phyloP scores from a whole-genome alignment of 1,140 invertebrate species.

The Hylaeus volcanicus region DNA sequence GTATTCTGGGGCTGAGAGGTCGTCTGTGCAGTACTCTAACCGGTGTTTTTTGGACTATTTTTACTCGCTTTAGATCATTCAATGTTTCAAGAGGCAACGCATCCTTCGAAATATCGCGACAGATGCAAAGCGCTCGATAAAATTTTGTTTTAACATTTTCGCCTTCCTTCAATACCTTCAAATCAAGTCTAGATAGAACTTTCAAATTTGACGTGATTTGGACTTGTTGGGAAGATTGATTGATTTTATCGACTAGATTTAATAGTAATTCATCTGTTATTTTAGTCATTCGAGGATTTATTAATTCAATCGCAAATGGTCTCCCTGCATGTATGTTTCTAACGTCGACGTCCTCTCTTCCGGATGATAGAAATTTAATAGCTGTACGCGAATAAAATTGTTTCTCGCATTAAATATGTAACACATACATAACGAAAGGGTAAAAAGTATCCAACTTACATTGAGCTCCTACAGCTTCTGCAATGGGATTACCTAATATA shows the following conservation, averaged over 20 bases:
- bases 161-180: conserved; percentile 89
- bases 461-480: conserved; percentile 81
- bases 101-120: conserved; percentile 67
- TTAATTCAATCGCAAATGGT: conserved; percentile 92
- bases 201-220: conserved; percentile 85
- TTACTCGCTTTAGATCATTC: conserved; percentile 81
- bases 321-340: conserved; percentile 91
- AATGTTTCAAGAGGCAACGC: conserved; percentile 81
- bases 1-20: conserved; percentile 84
- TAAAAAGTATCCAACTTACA: conserved; percentile 70
- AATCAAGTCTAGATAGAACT: conserved; percentile 85
- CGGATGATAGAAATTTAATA: conserved; percentile 91
- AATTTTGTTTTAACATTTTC: conserved; percentile 93
- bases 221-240: conserved; percentile 82
- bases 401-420: too few relatives aligned
- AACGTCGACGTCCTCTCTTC: conserved; percentile 97
- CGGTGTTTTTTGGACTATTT: conserved; percentile 89
- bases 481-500: conserved; percentile 86
- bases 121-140: conserved; percentile 90
- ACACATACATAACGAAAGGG: too few relatives aligned
- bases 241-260: conserved; percentile 84
- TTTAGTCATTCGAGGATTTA: conserved; percentile 84
- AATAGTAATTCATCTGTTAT: conserved; percentile 81
- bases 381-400: conserved; percentile 65
- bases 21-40: conserved; percentile 92